These are phyloP conservation scores for Diarsia rubi DNA, from an alignment of 2,888 invertebrate species.

Conservation along the genomic window DNA sequence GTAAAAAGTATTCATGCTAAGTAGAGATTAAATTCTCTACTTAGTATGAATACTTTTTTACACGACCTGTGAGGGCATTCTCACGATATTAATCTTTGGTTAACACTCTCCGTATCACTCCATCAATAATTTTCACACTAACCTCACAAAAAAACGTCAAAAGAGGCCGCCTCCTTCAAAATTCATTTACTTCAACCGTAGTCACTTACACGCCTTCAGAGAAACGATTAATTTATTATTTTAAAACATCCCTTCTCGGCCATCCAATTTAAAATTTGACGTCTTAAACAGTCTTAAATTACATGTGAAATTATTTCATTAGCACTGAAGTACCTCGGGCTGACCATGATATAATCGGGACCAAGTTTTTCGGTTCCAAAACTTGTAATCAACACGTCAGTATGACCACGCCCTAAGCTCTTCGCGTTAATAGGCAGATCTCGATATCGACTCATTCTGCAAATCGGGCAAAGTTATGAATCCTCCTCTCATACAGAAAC, in stretches of 20 bases:
- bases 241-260: slow-evolving; percentile 87
- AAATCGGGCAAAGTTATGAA: slow-evolving; percentile 72
- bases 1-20: too few relatives aligned
- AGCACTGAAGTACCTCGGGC: slow-evolving; percentile 81
- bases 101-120: slow-evolving; percentile 46
- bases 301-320: slow-evolving; percentile 90
- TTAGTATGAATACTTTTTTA: neutral
- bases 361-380: slow-evolving; percentile 82
- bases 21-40: too few relatives aligned
- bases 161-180: slow-evolving; percentile 69
- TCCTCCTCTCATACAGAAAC: slow-evolving; percentile 20
- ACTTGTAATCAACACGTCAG: slow-evolving; percentile 89
- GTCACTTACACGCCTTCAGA: slow-evolving; percentile 81
- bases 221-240: slow-evolving; percentile 90
- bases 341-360: slow-evolving; percentile 74
- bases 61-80: neutral
- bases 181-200: slow-evolving; percentile 80
- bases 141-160: slow-evolving; percentile 36
- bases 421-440: slow-evolving; percentile 86
- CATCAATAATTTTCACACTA: slow-evolving; percentile 70
- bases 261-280: slow-evolving; percentile 91
- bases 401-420: slow-evolving; percentile 83
- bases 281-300: slow-evolving; percentile 91
- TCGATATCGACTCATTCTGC: slow-evolving; percentile 83
- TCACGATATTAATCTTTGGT: neutral